Base-by-base conservation (phyloP, 1,140 invertebrate species). In the Calycopis cecrops region DNA sequence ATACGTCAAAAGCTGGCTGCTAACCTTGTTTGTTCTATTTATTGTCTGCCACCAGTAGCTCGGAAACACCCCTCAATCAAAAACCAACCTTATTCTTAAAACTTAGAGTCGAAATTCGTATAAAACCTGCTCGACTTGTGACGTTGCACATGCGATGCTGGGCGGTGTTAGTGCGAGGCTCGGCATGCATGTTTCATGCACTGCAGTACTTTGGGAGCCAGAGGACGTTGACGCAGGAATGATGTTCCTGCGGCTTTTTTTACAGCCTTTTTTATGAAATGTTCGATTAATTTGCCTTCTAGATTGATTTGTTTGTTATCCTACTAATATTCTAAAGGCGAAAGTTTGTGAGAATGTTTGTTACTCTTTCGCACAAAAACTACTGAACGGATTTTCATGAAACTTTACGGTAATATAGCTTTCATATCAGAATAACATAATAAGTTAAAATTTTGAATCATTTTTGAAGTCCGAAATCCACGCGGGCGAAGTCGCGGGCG, bases 101-200 rank as follows among this genome's bases (percentile, higher is more conserved):
- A 14, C 6, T 10, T 40, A 40, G 38, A 40, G 38, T 40, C 14
- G 8, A 7, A 7, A 12, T 40, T 2, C 38, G n/a, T n/a, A 8
- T 12, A 12, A 14, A 6, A 12, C 6, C 12, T 12, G 2, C 21
- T 28, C 21, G 6, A 28, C 21, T 28, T 28, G 6, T 28, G 21
- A 3, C 21, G 21, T 28, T 28, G 2, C 2, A 2, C 2, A 40
- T 14, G 38, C 12, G 38, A 11, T 40, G 12, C 14, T 12, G n/a
- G n/a, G 2, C 1, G 38, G 37, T 16, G 14, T 40, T 3, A 12
- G 14, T n/a, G 12, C 6, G 12, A 7, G 14, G 38, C n/a, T 40
- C 50, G 38, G 35, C 54, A 68, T 68, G 63, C 59, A 64, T 63
- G 52, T 68, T 68, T 65, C 50, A 65, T 67, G 50, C 35, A 53